Evolutionary conservation across 2,113 vertebrate genomes (phyloP).

Genomic region (Sapayoa aenigma): DNA sequence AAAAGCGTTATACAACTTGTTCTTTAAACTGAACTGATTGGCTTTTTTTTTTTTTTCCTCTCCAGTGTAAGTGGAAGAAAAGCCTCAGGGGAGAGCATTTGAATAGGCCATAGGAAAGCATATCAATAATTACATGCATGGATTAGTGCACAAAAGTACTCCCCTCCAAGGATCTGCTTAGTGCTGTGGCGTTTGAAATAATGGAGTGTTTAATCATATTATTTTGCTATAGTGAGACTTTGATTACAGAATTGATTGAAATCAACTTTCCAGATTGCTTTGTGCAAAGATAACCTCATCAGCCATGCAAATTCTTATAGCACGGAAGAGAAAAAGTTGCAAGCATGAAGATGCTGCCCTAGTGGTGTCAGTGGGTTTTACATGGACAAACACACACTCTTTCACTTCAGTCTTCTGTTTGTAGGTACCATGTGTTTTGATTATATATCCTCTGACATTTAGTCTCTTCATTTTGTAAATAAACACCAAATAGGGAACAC

Average conservation of each 20-base stretch:
- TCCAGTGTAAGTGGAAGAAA: constrained; percentile 38
- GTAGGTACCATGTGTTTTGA: not conserved
- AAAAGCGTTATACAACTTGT: constrained; percentile 28
- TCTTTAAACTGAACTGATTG: constrained; percentile 48
- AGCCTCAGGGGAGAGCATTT: constrained; percentile 33
- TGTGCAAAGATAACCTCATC: not conserved
- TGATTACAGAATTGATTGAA: constrained; percentile 55
- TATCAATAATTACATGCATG: constrained; percentile 47
- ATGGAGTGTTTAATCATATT: constrained; percentile 46
- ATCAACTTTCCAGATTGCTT: constrained; percentile 23
- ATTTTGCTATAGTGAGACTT: constrained; percentile 47
- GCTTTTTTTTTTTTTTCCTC: not conserved
- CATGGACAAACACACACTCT: not conserved
- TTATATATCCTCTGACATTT: not conserved
- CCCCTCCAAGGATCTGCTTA: constrained; percentile 23
- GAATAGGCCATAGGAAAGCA: constrained; percentile 35
- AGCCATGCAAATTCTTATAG: not conserved
- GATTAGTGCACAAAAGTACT: constrained; percentile 32
- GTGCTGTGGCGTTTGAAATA: constrained; percentile 25
- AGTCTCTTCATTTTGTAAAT: not conserved
- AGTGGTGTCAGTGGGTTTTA: not conserved
- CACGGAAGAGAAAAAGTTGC: not conserved
- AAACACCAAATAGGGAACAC: not conserved
- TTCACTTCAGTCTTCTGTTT: not conserved
- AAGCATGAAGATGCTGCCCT: not conserved